Base-by-base conservation (phyloP, 2,888 invertebrate genomes). In the Drosophila subquinaria region DNA sequence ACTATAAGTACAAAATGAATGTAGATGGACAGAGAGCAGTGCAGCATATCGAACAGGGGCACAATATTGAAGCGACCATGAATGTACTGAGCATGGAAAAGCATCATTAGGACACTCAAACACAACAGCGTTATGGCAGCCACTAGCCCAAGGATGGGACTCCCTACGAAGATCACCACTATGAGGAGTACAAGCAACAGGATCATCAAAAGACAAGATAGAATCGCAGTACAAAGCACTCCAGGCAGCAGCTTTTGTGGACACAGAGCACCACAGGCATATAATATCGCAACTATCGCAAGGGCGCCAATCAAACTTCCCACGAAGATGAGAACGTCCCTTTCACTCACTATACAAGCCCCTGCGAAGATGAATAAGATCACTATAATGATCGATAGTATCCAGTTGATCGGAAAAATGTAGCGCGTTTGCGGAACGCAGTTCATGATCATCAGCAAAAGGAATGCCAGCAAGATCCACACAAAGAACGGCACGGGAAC, bases 61-160 rank as follows among this genome's bases (percentile, higher is more conserved):
- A 70, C 15, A 4, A 38, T 40, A 1, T 50, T 23, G 0, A 73
- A n/a, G 0, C 84, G 75, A 5, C 71, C 79, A 52, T 71, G 53
- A 4, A 77, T 61, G 5, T 36, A 65, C 11, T 67, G 70, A 0
- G 74, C 53, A 3, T 74, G 63, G 3, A 52, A 56, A 0, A 43
- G 53, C 15, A 67, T 55, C 8, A 23, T 8, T 0, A 77, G 0
- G 0, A 50, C 0, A 5, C 45, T 1, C 5, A 57, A 3, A 1
- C 3, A 6, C 0, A 73, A 13, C 0, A 77, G 20, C 1, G 63
- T 0, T 8, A 61, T 11, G 27, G 13, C 61, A 30, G 70, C 63
- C 2, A 51, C 3, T 0, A 70, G 27, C 1, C 5, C 3, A 10
- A 52, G 3, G 0, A 35, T 5, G 5, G 20, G 4, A 38, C 17